Conservation (phyloP, 2,888 invertebrate species). For the Drosophila bunnanda region DNA sequence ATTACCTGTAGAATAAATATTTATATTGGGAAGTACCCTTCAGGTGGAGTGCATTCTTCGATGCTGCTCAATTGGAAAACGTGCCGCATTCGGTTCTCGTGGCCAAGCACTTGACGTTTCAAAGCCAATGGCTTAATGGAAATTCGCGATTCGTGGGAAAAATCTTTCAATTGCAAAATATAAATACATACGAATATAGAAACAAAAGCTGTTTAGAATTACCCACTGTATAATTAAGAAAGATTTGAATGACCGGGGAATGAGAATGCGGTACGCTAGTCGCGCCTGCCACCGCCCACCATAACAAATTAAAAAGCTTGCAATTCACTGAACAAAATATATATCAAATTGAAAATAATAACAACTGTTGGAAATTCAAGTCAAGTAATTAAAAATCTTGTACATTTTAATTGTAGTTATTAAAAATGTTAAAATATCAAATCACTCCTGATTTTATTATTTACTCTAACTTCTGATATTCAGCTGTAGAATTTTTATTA, state of each 20-base stretch:
- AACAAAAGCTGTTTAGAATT: constrained; percentile 54
- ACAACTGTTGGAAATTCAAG: not conserved
- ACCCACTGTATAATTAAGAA: constrained; percentile 61
- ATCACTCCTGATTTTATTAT: not conserved
- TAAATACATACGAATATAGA: not conserved
- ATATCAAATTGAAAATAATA: not conserved
- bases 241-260: constrained; percentile 37
- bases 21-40: constrained; percentile 40
- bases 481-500: not conserved
- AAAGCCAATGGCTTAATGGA: constrained; percentile 74
- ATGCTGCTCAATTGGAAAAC: constrained; percentile 60
- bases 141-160: constrained; percentile 70
- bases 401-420: not conserved
- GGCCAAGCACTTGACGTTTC: constrained; percentile 68
- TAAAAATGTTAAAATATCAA: not conserved
- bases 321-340: constrained; percentile 11
- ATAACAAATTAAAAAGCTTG: constrained; percentile 19
- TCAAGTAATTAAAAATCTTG: not conserved
- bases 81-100: constrained; percentile 65
- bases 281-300: constrained; percentile 33
- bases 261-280: constrained; percentile 28
- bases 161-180: constrained; percentile 64
- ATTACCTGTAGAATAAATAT: constrained; percentile 33
- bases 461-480: not conserved
- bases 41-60: constrained; percentile 56